Evolutionary conservation across 2,113 vertebrate species (phyloP).

Genomic region (Anguilla rostrata): DNA sequence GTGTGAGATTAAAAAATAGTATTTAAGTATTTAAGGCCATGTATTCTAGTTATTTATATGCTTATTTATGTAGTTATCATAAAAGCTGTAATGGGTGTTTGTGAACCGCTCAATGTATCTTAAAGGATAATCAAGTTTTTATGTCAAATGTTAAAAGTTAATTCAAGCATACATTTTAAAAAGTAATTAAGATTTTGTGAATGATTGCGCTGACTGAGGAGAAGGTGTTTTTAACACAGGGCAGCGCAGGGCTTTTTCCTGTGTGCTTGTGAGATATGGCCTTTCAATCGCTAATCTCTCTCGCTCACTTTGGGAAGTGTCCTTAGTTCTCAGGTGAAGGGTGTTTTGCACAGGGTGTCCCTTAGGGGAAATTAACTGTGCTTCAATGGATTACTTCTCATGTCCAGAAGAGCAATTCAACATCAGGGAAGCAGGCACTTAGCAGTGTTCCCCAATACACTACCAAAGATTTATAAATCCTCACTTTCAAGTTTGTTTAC

Average conservation of each 20-base stretch:
- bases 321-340: background rate
- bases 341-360: background rate
- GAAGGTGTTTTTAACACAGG: background rate
- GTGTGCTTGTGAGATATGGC: background rate
- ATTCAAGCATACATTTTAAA: background rate
- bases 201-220: background rate
- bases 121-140: background rate
- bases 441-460: background rate
- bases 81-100: background rate
- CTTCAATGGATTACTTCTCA: background rate
- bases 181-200: background rate
- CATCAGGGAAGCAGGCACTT: background rate
- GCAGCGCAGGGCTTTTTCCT: background rate
- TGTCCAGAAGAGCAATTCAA: background rate
- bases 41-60: background rate
- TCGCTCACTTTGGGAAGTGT: background rate
- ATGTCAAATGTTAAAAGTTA: background rate
- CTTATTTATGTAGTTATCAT: background rate
- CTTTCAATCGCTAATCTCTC: background rate
- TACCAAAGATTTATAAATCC: background rate
- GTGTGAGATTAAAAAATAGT: too few species aligned
- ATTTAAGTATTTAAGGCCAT: too few species aligned
- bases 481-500: background rate
- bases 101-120: background rate
- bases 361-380: background rate